phyloP scores from a whole-genome alignment of 2,888 invertebrate species.

The Priocnemis perturbator region DNA sequence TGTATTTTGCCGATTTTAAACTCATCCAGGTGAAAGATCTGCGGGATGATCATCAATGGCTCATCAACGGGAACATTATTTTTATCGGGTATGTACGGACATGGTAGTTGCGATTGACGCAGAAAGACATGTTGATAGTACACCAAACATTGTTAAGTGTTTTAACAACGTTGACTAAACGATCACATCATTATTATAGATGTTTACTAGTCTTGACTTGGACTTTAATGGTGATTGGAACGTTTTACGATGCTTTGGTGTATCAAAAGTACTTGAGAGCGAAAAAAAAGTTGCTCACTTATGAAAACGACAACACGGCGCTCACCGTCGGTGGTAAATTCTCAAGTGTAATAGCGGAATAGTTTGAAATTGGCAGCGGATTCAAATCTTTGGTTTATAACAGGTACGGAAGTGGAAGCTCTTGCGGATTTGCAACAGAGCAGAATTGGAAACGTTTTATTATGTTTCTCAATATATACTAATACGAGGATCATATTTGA shows the following conservation, averaged over 20 bases:
- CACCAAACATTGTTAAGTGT: background rate
- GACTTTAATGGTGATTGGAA: constrained; percentile 66
- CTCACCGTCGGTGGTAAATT: background rate
- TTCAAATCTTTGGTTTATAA: no score
- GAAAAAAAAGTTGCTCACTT: constrained; percentile 26
- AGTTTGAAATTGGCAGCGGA: constrained; percentile 5
- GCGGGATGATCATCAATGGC: constrained; percentile 63
- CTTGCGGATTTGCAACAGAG: constrained; percentile 40
- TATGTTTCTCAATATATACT: constrained; percentile 77
- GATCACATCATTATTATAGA: background rate
- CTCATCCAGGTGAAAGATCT: constrained; percentile 69
- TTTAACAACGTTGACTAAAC: background rate
- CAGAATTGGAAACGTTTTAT: constrained; percentile 61
- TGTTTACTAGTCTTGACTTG: constrained; percentile 52
- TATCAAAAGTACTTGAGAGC: constrained; percentile 52
- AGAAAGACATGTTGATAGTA: no score
- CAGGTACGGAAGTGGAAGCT: constrained; percentile 20
- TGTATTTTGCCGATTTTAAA: constrained; percentile 70
- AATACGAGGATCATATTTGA: constrained; percentile 75
- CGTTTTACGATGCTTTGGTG: constrained; percentile 67
- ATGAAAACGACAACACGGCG: constrained; percentile 49
- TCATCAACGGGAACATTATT: constrained; percentile 66
- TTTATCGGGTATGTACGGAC: constrained; percentile 67
- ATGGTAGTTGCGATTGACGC: no score
- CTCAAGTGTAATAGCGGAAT: constrained; percentile 34